Conservation (phyloP, 1,140 invertebrate species). For the Triops cancriformis region DNA sequence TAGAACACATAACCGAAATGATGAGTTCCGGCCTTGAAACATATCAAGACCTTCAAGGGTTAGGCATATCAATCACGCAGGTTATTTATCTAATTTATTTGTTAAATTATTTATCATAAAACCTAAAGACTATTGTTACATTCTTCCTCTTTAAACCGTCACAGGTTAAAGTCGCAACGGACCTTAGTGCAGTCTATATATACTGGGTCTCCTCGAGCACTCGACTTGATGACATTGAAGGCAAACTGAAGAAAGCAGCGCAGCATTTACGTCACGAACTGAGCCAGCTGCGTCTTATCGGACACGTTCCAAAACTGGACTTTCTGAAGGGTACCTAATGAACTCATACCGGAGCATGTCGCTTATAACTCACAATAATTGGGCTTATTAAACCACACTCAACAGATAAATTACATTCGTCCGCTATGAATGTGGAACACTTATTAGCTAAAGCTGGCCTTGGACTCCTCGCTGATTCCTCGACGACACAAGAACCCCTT, state of each 20-base stretch:
- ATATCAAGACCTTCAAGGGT: background rate
- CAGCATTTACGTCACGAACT: background rate
- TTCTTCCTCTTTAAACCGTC: background rate
- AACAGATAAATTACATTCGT: background rate
- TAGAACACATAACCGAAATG: background rate
- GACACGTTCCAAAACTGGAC: background rate
- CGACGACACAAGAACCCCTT: background rate
- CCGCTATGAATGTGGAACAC: background rate
- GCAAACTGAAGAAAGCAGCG: background rate
- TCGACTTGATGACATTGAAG: background rate
- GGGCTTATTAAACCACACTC: too few species aligned
- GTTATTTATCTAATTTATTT: background rate
- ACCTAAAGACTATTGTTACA: too few species aligned
- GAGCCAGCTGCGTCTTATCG: background rate
- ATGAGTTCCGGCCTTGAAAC: background rate
- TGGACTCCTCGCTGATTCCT: background rate
- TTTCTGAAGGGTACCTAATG: background rate
- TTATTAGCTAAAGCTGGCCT: background rate
- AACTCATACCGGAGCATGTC: too few species aligned
- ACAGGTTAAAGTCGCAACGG: background rate
- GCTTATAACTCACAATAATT: too few species aligned
- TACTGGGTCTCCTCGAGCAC: background rate
- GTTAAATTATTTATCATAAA: background rate
- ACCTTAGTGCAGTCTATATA: background rate
- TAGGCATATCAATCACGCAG: slow-evolving; percentile 4